phyloP scores from a whole-genome alignment of 2,888 invertebrate genomes.

The Clistopyga incitator region DNA sequence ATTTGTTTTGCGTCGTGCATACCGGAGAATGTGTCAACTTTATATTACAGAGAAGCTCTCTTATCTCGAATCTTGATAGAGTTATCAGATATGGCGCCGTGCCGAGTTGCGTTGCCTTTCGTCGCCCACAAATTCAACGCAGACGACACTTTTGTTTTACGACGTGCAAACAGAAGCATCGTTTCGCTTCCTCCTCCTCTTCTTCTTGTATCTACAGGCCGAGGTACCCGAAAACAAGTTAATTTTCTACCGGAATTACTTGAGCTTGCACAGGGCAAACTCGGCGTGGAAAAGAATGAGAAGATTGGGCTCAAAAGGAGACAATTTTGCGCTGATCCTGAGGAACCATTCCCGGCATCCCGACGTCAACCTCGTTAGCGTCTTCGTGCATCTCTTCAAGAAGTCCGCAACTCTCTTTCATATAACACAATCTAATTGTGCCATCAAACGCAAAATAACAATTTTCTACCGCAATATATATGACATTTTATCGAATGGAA shows the following conservation, averaged over 20 bases:
- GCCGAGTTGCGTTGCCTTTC: slow-evolving; percentile 56
- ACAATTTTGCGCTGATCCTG: neutral
- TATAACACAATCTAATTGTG: neutral
- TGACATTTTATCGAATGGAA: neutral
- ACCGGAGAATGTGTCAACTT: slow-evolving; percentile 1
- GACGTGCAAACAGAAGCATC: slow-evolving; percentile 59
- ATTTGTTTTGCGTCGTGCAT: slow-evolving; percentile 50
- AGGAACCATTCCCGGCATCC: slow-evolving; percentile 38
- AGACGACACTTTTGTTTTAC: slow-evolving; percentile 59
- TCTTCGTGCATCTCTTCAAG: slow-evolving; percentile 37
- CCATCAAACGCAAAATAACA: neutral
- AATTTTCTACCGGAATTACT: slow-evolving; percentile 39
- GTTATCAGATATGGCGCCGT: slow-evolving; percentile 67
- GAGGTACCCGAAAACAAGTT: slow-evolving; percentile 20
- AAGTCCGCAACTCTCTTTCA: slow-evolving; percentile 2
- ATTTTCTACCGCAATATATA: neutral
- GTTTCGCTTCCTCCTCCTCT: slow-evolving; percentile 33
- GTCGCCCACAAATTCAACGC: slow-evolving; percentile 31
- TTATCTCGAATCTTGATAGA: slow-evolving; percentile 65
- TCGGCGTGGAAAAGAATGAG: neutral
- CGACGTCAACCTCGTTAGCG: slow-evolving; percentile 63
- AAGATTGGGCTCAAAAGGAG: neutral
- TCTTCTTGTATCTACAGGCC: slow-evolving; percentile 23
- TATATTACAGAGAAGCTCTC: slow-evolving; percentile 47
- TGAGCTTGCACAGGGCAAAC: slow-evolving; percentile 20